These are phyloP conservation scores for Linurgus olivaceus DNA, from an alignment of 2,797 vertebrate genomes.

Conservation along the genomic window DNA sequence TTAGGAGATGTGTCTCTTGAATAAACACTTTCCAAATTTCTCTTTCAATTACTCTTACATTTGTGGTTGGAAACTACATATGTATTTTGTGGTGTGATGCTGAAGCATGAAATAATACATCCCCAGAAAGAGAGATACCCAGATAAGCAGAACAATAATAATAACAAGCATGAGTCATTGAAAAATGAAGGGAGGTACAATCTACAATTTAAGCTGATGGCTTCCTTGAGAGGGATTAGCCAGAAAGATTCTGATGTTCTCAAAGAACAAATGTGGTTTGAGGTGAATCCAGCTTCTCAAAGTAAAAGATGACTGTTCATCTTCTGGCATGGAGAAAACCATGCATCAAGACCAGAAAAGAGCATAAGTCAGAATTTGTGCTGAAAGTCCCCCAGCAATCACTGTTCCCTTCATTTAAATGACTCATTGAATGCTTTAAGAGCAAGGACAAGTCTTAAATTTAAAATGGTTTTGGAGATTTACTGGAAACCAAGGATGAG, in stretches of 20 bases:
- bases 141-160: slow-evolving; percentile 35
- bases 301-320: background rate
- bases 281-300: background rate
- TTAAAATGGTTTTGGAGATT: background rate
- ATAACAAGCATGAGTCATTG: background rate
- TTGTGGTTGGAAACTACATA: slow-evolving; percentile 3
- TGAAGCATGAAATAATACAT: slow-evolving; percentile 9
- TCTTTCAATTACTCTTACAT: background rate
- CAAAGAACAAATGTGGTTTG: background rate
- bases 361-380: background rate
- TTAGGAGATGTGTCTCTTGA: background rate
- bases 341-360: background rate
- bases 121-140: background rate
- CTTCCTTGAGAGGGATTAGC: background rate
- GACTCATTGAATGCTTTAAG: background rate
- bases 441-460: background rate
- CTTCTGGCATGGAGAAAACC: background rate
- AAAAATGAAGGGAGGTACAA: slow-evolving; percentile 16
- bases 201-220: background rate
- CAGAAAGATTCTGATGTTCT: slow-evolving; percentile 1
- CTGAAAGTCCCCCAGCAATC: background rate
- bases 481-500: background rate
- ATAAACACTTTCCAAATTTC: background rate
- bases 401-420: background rate
- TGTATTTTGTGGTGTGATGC: slow-evolving; percentile 9